These are phyloP conservation scores for Scrobipalpa atriplicella DNA, from an alignment of 2,888 invertebrate species.

Conservation along the genomic window DNA sequence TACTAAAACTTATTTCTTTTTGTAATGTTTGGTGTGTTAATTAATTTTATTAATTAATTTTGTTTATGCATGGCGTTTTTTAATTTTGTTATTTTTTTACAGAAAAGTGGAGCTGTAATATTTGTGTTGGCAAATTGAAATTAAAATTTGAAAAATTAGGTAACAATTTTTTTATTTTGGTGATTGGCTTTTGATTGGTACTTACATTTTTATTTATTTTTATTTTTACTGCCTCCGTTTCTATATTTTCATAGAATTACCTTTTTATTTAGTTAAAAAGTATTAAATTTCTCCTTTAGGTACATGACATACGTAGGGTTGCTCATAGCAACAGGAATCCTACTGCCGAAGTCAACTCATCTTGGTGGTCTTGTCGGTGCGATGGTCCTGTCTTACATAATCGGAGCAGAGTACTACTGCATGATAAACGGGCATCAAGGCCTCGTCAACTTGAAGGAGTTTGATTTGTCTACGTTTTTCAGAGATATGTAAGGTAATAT, in stretches of 20 bases:
- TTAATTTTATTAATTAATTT: no score
- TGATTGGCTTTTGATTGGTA: neutral
- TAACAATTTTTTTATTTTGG: conserved; percentile 26
- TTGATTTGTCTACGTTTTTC: conserved; percentile 50
- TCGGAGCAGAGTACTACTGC: conserved; percentile 90
- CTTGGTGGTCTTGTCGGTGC: conserved; percentile 91
- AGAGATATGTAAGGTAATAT: neutral
- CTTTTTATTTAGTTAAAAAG: no score
- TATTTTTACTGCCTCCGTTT: neutral
- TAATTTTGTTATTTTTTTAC: conserved; percentile 50
- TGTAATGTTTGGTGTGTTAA: neutral
- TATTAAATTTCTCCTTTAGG: conserved; percentile 60
- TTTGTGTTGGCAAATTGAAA: conserved; percentile 32
- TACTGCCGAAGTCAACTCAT: conserved; percentile 90
- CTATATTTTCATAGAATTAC: neutral
- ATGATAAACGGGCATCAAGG: conserved; percentile 80
- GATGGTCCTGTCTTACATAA: conserved; percentile 91
- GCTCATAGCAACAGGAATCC: conserved; percentile 92
- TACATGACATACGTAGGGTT: conserved; percentile 94
- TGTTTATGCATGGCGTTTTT: conserved; percentile 28
- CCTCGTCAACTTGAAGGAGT: conserved; percentile 64
- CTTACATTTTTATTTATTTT: neutral
- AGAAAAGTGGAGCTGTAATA: conserved; percentile 72
- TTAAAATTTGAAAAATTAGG: conserved; percentile 14
- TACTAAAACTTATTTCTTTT: no score